Percentiles rank a stretch among this genome's conserved stretches.
These are phyloP conservation scores for Epinephelus coioides DNA, from an alignment of 2,797 vertebrate species.

Conservation along the genomic window DNA sequence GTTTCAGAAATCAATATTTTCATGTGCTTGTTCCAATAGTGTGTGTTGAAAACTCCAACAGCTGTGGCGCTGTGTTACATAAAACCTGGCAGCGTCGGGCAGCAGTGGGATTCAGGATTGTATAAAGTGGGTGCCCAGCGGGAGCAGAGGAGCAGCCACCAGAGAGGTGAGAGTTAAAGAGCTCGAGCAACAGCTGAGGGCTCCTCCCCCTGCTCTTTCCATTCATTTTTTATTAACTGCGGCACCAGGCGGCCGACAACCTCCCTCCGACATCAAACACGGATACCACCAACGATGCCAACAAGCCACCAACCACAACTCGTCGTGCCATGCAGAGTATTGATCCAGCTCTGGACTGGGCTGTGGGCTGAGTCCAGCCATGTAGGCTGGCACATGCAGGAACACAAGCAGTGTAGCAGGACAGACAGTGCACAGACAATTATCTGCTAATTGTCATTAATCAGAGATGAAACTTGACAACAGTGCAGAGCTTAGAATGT, in stretches of 20 bases:
- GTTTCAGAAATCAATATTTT: constrained; percentile 51
- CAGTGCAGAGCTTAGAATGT: neutral
- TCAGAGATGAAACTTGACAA: constrained; percentile 34
- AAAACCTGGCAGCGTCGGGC: constrained; percentile 70
- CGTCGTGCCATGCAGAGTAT: constrained; percentile 23
- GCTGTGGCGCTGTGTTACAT: constrained; percentile 70
- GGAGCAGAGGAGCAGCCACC: constrained; percentile 61
- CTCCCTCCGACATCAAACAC: constrained; percentile 60
- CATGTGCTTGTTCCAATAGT: constrained; percentile 40
- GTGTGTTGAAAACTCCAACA: constrained; percentile 63
- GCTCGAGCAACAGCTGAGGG: constrained; percentile 73
- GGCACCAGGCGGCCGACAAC: constrained; percentile 74
- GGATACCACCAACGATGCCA: constrained; percentile 49
- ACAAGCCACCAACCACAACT: constrained; percentile 26
- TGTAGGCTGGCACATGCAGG: constrained; percentile 2
- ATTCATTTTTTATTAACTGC: constrained; percentile 89
- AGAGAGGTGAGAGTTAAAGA: constrained; percentile 78
- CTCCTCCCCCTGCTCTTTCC: constrained; percentile 73
- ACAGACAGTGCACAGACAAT: constrained; percentile 14
- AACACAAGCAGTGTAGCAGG: neutral
- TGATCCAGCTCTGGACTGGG: constrained; percentile 17
- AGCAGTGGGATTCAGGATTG: constrained; percentile 70
- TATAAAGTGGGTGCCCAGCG: constrained; percentile 42
- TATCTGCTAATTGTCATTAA: constrained; percentile 32
- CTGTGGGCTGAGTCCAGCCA: neutral